Conservation (phyloP, 1,140 invertebrate species). For the Luehdorfia chinensis region DNA sequence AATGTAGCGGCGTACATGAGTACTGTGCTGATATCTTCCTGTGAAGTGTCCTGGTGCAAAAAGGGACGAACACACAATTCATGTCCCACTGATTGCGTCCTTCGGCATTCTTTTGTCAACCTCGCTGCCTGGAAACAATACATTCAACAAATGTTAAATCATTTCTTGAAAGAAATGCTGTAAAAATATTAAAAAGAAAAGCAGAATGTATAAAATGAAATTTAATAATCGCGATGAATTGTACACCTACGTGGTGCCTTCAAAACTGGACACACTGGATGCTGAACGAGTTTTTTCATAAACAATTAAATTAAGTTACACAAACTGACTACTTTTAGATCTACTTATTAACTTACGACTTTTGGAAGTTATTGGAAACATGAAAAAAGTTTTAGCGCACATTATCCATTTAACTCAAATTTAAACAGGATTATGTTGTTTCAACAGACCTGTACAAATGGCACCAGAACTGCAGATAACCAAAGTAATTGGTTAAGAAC, state of each 20-base stretch:
- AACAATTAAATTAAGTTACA: too few species aligned
- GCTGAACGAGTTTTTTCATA: too few species aligned
- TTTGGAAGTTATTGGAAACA: too few species aligned
- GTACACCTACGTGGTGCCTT: too few species aligned
- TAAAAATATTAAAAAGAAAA: background rate
- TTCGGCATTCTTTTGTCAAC: constrained; percentile 84
- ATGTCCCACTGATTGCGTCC: constrained; percentile 84
- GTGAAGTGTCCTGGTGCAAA: constrained; percentile 85
- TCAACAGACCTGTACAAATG: constrained; percentile 81
- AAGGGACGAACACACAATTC: constrained; percentile 87
- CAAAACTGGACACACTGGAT: too few species aligned
- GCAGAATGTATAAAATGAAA: too few species aligned
- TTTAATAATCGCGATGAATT: too few species aligned
- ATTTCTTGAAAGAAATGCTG: background rate
- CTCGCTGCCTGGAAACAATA: constrained; percentile 83
- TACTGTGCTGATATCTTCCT: constrained; percentile 85
- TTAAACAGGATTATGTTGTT: too few species aligned
- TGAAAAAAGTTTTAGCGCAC: too few species aligned
- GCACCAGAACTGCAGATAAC: constrained; percentile 82
- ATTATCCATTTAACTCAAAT: too few species aligned
- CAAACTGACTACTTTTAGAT: too few species aligned
- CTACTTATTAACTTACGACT: too few species aligned
- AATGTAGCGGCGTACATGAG: constrained; percentile 87
- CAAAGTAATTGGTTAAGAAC: constrained; percentile 83
- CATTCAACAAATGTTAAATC: constrained; percentile 8